Evolutionary conservation across 2,113 vertebrate species (phyloP), one percentile per base, ranked within the genome.

Genomic region (Progne subis): DNA sequence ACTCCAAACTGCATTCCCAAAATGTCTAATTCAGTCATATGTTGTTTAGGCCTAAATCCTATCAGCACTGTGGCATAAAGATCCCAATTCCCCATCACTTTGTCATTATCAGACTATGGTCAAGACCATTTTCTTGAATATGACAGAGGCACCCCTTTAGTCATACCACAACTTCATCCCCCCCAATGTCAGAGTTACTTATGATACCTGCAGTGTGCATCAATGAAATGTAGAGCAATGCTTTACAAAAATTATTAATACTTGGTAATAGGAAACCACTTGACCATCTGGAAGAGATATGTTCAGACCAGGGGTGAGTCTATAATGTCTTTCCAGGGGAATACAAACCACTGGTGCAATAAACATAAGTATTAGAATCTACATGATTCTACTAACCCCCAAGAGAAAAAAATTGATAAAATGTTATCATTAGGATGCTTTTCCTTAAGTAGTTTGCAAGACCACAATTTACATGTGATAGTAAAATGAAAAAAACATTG

Each of bases 221-320:
- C 61, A 77, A 82, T 31, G 23, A 74, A 59, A 19, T 49, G n/a
- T 4, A 82, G 37, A 61, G 20, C 7, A 84, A 37, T 13, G 23
- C 7, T 64, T 87, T 65, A 68, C 6, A 65, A 65, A 69, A 31
- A 24, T 61, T 23, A 56, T 29, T 50, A 72, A 72, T 47, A 34
- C 4, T 24, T 64, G 24, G 17, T 17, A 85, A 50, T 47, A 59
- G 20, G 65, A 90, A 31, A 14, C 7, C 19, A n/a, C 8, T 8
- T 5, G 7, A 52, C 0, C 0, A 34, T n/a, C 12, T 19, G 7
- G 55, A 43, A 89, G 32, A 79, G 19, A 37, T n/a, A 18, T 75
- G 12, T 70, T 71, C 83, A 76, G 47, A 56, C 5, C 10, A 72
- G 10, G 9, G 12, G 4, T 60, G 44, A 28, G 17, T 46, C 28